These are phyloP conservation scores for Erynnis tages DNA, from an alignment of 2,888 invertebrate genomes.

Conservation along the genomic window DNA sequence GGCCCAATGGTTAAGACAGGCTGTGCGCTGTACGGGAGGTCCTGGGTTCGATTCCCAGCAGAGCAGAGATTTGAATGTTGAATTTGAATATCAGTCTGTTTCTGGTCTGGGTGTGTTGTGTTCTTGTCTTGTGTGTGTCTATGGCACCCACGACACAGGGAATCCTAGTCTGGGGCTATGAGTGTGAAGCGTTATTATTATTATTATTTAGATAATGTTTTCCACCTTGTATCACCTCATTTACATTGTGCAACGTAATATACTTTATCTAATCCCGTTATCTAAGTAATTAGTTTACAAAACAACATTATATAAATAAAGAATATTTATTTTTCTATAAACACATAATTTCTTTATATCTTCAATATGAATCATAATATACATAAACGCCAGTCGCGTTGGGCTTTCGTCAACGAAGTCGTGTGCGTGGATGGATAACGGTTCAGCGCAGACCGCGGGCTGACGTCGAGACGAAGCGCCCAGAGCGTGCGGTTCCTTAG, in stretches of 20 bases:
- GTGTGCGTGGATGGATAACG: slow-evolving; percentile 76
- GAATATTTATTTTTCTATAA: slow-evolving; percentile 80
- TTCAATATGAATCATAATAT: slow-evolving; percentile 59
- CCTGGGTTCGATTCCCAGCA: too few relatives aligned
- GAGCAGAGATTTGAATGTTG: too few relatives aligned
- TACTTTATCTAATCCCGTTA: slow-evolving; percentile 12
- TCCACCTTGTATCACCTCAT: slow-evolving; percentile 26
- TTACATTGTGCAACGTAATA: slow-evolving; percentile 19
- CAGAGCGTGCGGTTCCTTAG: slow-evolving; percentile 70
- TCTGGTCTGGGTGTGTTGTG: too few relatives aligned
- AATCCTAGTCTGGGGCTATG: too few relatives aligned
- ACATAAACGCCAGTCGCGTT: slow-evolving; percentile 73
- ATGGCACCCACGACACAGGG: too few relatives aligned
- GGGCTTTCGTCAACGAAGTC: slow-evolving; percentile 78
- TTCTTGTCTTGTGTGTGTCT: too few relatives aligned
- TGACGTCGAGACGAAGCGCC: slow-evolving; percentile 66
- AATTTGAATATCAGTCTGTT: too few relatives aligned
- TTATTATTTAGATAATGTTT: too few relatives aligned
- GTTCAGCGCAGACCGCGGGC: slow-evolving; percentile 56
- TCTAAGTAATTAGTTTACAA: slow-evolving; percentile 19
- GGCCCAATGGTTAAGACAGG: too few relatives aligned
- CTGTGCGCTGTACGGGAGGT: too few relatives aligned
- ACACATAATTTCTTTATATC: slow-evolving; percentile 71
- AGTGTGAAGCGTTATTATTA: too few relatives aligned
- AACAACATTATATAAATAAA: slow-evolving; percentile 67